Percentiles rank a stretch among this genome's conserved stretches.
Conservation (phyloP, 2,888 invertebrate genomes). For the Syritta pipiens region DNA sequence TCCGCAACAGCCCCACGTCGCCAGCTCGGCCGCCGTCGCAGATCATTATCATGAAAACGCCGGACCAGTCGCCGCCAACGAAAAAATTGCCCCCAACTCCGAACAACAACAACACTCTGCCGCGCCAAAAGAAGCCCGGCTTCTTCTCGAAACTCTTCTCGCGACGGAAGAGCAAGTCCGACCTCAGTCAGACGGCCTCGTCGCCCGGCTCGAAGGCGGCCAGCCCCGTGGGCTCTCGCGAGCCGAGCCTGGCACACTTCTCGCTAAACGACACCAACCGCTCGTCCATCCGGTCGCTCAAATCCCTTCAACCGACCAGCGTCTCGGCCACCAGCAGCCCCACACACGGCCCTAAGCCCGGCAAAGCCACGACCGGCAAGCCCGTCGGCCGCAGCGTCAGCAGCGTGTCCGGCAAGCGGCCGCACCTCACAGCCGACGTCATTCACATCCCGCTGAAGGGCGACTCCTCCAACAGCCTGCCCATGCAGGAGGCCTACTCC, state of each 20-base stretch:
- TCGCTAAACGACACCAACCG: slow-evolving; percentile 75
- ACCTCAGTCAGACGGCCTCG: slow-evolving; percentile 73
- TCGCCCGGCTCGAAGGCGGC: slow-evolving; percentile 71
- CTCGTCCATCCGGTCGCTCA: slow-evolving; percentile 75
- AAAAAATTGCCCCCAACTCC: slow-evolving; percentile 81
- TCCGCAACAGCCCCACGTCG: slow-evolving; percentile 62
- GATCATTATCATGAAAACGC: slow-evolving; percentile 77
- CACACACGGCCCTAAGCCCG: slow-evolving; percentile 65
- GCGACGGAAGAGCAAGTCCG: slow-evolving; percentile 81
- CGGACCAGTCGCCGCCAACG: slow-evolving; percentile 80
- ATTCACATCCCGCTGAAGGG: slow-evolving; percentile 85
- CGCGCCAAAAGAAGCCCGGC: slow-evolving; percentile 83
- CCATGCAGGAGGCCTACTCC: slow-evolving; percentile 80
- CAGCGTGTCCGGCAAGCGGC: slow-evolving; percentile 82
- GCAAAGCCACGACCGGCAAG: slow-evolving; percentile 78
- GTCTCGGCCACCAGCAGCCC: slow-evolving; percentile 79
- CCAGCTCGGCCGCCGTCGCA: slow-evolving; percentile 73
- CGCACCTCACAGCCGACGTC: slow-evolving; percentile 82
- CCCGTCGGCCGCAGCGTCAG: slow-evolving; percentile 83
- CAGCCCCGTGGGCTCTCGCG: slow-evolving; percentile 74
- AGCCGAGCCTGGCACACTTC: slow-evolving; percentile 76
- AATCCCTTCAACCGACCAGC: slow-evolving; percentile 74
- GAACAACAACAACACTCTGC: slow-evolving; percentile 77
- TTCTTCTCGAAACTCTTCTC: slow-evolving; percentile 84
- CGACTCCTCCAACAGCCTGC: slow-evolving; percentile 80